These are phyloP conservation scores for Ginglymostoma cirratum DNA, from an alignment of 2,113 vertebrate genomes.

Conservation along the genomic window DNA sequence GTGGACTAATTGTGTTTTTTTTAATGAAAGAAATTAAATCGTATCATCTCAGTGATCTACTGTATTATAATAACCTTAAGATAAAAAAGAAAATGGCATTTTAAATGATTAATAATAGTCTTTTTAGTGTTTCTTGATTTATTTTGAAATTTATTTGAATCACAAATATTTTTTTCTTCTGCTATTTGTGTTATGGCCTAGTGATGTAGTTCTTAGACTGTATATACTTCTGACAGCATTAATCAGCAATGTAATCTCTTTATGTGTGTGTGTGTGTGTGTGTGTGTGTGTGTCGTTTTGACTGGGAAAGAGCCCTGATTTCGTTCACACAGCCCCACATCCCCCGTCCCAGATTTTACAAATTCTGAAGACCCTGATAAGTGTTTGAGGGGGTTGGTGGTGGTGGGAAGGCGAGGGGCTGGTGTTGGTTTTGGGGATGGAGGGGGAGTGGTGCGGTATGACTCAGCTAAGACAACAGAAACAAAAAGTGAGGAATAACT, in stretches of 20 bases:
- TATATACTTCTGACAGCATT: slow-evolving; percentile 23
- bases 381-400: neutral
- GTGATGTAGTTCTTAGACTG: slow-evolving; percentile 6
- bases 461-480: neutral
- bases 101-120: slow-evolving; percentile 43
- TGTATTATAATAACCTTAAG: slow-evolving; percentile 66
- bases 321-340: neutral
- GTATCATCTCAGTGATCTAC: slow-evolving; percentile 94
- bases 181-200: slow-evolving; percentile 22
- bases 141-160: slow-evolving; percentile 62
- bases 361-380: slow-evolving; percentile 2
- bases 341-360: neutral
- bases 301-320: neutral
- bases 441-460: neutral
- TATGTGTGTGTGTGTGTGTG: neutral
- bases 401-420: neutral
- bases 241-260: slow-evolving; percentile 30
- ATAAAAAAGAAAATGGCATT: slow-evolving; percentile 31
- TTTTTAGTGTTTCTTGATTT: slow-evolving; percentile 56
- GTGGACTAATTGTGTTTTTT: slow-evolving; percentile 58
- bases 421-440: too few species aligned
- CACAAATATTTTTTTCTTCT: neutral
- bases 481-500: neutral
- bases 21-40: slow-evolving; percentile 44
- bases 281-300: neutral